phyloP scores from a whole-genome alignment of 2,113 vertebrate species.

The Python bivittatus region DNA sequence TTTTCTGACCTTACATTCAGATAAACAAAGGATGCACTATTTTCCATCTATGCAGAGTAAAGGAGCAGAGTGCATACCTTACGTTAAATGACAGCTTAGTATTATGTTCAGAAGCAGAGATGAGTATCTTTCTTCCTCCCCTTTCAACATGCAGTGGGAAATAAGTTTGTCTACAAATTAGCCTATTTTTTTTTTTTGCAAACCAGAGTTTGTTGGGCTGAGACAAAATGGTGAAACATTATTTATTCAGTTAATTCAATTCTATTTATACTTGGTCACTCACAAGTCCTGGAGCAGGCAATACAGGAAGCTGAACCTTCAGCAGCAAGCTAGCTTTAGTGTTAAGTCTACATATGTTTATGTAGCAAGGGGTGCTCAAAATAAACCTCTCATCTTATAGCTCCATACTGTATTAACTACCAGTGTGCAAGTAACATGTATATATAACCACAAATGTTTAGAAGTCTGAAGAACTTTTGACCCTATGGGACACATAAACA shows the following conservation, averaged over 20 bases:
- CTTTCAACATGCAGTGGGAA: not conserved
- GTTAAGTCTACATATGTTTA: not conserved
- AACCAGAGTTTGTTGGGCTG: not conserved
- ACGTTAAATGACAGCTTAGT: not conserved
- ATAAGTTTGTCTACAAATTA: not conserved
- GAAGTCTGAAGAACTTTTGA: not conserved
- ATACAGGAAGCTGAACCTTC: not conserved
- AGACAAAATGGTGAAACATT: not conserved
- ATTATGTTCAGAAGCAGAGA: not conserved
- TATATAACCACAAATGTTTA: not conserved
- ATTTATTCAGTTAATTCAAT: not conserved
- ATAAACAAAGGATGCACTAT: constrained; percentile 33
- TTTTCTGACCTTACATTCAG: constrained; percentile 60
- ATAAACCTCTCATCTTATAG: not conserved
- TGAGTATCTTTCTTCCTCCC: not conserved
- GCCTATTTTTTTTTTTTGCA: not conserved
- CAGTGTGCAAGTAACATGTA: not conserved
- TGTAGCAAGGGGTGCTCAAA: not conserved
- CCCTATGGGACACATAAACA: not conserved
- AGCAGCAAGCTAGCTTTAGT: not conserved
- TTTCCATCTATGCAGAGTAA: not conserved
- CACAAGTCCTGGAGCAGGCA: not conserved
- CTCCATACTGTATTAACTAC: not conserved
- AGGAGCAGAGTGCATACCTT: not conserved
- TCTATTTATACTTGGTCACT: not conserved